phyloP scores from a whole-genome alignment of 2,797 vertebrate species.

The Platalea minor region DNA sequence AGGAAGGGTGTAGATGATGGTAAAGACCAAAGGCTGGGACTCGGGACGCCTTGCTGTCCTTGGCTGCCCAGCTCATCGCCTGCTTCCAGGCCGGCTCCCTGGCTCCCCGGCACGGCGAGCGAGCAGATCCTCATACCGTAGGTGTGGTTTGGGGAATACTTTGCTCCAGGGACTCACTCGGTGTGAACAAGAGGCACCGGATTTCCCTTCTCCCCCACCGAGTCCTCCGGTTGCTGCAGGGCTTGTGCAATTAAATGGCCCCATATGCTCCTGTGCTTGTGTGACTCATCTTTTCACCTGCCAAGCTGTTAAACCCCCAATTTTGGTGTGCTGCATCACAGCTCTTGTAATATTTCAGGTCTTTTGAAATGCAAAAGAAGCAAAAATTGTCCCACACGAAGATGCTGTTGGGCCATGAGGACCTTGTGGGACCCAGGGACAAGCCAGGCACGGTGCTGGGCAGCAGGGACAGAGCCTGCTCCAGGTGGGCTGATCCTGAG shows the following conservation, averaged over 20 bases:
- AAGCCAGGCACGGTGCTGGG: background rate
- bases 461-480: background rate
- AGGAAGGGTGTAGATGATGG: background rate
- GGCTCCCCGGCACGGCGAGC: rapidly evolving
- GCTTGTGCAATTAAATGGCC: background rate
- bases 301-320: background rate
- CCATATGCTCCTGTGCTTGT: background rate
- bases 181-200: background rate
- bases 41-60: background rate
- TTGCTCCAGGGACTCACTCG: background rate
- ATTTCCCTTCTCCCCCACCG: background rate
- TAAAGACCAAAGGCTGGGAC: background rate
- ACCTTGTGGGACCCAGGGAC: background rate
- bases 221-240: background rate
- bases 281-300: background rate
- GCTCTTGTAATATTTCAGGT: background rate
- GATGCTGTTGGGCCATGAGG: background rate
- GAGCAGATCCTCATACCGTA: background rate
- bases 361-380: background rate
- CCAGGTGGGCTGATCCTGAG: background rate
- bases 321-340: background rate
- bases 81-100: background rate
- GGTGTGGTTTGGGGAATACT: background rate
- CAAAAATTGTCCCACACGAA: background rate
- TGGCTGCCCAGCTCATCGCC: background rate